These are phyloP conservation scores for Polypterus senegalus DNA, from an alignment of 2,113 vertebrate genomes.

Conservation along the genomic window DNA sequence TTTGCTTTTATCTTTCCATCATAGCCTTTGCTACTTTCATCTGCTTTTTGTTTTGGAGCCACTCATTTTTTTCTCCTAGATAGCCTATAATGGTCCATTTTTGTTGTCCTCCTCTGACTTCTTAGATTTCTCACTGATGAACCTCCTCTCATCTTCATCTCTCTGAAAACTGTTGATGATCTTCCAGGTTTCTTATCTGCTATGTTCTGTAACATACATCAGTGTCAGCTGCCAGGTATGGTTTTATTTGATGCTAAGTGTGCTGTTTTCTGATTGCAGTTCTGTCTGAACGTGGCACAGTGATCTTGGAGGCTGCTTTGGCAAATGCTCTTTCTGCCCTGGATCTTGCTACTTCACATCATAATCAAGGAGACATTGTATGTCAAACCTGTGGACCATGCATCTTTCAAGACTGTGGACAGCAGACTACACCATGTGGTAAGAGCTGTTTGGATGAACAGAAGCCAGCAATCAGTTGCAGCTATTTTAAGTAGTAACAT, in stretches of 20 bases:
- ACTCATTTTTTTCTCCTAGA: not conserved
- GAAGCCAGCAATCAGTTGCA: too few species aligned
- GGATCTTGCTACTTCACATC: slow-evolving; percentile 47
- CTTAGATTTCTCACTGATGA: not conserved
- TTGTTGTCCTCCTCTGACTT: not conserved
- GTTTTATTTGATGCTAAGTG: too few species aligned
- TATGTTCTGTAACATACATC: too few species aligned
- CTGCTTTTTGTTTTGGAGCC: not conserved
- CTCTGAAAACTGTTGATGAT: too few species aligned
- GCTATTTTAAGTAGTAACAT: too few species aligned
- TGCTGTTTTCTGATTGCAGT: slow-evolving; percentile 32
- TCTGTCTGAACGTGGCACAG: slow-evolving; percentile 64
- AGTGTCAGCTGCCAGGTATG: too few species aligned
- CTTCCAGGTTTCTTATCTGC: too few species aligned
- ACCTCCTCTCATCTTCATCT: not conserved
- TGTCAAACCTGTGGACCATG: slow-evolving; percentile 60
- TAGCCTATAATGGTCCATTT: not conserved
- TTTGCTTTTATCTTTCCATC: not conserved
- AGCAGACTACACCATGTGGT: slow-evolving; percentile 48
- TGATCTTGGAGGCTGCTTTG: slow-evolving; percentile 68
- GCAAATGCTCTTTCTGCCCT: slow-evolving; percentile 57
- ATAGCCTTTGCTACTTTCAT: not conserved
- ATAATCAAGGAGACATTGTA: slow-evolving; percentile 34
- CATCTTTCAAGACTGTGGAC: slow-evolving; percentile 65
- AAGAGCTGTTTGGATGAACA: slow-evolving; percentile 15